Percentiles rank a stretch among this genome's conserved stretches.
These are phyloP conservation scores for Palaemon carinicauda DNA, from an alignment of 1,140 invertebrate species.

Conservation along the genomic window DNA sequence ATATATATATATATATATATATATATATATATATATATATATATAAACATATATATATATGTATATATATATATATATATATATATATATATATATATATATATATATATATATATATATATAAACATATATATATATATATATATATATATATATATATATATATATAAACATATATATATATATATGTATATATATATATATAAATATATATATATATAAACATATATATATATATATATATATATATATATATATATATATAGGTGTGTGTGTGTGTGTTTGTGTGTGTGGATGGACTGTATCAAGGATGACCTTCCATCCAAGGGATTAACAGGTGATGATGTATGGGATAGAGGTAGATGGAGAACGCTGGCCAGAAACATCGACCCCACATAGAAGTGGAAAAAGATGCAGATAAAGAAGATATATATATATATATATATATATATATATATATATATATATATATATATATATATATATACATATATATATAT, in stretches of 20 bases:
- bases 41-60: conserved; percentile 14
- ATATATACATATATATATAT: conserved; percentile 1
- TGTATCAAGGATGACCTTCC: no score
- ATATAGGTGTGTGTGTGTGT: neutral
- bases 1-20: conserved; percentile 19
- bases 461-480: neutral
- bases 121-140: neutral
- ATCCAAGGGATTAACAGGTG: no score
- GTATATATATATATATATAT: neutral
- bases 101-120: neutral
- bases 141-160: neutral
- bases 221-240: neutral
- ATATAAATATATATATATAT: neutral
- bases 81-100: neutral
- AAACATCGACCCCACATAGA: no score
- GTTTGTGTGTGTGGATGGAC: neutral
- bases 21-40: conserved; percentile 35
- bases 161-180: neutral
- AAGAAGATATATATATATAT: neutral
- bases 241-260: neutral
- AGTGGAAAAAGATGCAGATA: no score
- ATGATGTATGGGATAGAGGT: no score
- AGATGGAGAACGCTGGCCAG: no score
- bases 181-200: neutral
- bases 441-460: neutral